Evolutionary conservation across 2,113 vertebrate genomes (phyloP), one percentile per base, ranked within the genome.

Genomic region (Myanophis thanlyinensis): DNA sequence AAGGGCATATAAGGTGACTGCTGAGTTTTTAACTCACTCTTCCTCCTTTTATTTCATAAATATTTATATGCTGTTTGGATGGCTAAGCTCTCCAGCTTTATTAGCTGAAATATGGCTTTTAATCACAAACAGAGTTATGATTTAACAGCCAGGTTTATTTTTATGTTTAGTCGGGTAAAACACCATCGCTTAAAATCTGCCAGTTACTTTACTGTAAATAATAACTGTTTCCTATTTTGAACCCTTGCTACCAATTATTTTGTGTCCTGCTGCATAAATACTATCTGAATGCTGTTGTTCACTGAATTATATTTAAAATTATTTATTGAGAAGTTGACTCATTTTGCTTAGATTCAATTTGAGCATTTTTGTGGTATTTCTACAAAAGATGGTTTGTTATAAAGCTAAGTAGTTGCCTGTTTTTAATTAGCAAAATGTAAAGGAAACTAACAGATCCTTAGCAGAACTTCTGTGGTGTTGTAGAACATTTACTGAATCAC

Each of bases 401-500:
- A 91, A 91, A 84, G 90, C 93, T 92, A 88, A 88, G 92, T 88
- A 95, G 95, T 92, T 20, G 54, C 92, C 40, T 95, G 92, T 92
- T 84, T 44, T 88, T 94, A 35, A 27, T 93, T 80, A 84, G 27
- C 18, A 56, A 54, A 85, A 85, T 35, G 52, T 35, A 44, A 15
- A 30, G 27, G 51, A 53, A 8, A 40, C 23, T 54, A 47, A 27
- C 25, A 62, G 13, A 30, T 62, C 88, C 25, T 46, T 47, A 52
- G 67, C 67, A 73, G 67, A 20, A 80, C 35, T 40, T 40, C 67
- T 80, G 15, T 80, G 67, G 15, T 73, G n/a, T 80, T 35, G 20
- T 40, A 40, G 67, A 80, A 80, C 15, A 80, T 35, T 35, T 40
- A 40, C 40, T 80, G n/a, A 80, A 80, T 80, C 35, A 40, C 35